Evolutionary conservation across 2,888 invertebrate species (phyloP).

Genomic region (Coleophora deauratella): DNA sequence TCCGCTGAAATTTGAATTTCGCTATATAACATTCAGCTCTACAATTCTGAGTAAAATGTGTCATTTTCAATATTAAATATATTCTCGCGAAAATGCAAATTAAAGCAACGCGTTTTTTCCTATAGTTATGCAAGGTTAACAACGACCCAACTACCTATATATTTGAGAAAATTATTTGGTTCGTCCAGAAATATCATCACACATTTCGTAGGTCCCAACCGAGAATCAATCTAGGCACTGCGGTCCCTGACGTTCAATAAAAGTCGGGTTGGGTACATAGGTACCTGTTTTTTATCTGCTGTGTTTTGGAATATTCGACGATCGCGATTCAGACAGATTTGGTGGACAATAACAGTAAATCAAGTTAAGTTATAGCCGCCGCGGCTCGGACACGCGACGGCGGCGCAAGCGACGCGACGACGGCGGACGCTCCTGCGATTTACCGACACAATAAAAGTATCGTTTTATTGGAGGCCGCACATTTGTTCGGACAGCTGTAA

Average conservation of each 20-base stretch:
- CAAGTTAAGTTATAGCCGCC: constrained; percentile 41
- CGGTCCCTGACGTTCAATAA: no score
- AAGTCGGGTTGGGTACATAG: no score
- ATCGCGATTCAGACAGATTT: constrained; percentile 24
- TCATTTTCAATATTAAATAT: no score
- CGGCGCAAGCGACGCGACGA: constrained; percentile 39
- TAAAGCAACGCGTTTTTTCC: no score
- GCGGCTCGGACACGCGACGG: constrained; percentile 33
- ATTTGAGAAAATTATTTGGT: no score
- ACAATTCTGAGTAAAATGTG: not conserved
- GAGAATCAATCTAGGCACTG: no score
- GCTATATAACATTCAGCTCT: not conserved
- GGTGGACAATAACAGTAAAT: constrained; percentile 49
- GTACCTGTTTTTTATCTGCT: no score
- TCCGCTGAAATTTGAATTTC: constrained; percentile 1
- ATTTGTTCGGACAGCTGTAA: constrained; percentile 68
- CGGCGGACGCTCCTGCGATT: constrained; percentile 43
- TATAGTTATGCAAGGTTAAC: no score
- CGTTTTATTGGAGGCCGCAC: constrained; percentile 64
- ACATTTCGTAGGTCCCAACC: no score
- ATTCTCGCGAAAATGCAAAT: no score
- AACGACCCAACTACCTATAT: no score
- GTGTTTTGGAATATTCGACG: not conserved
- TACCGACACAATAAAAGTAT: constrained; percentile 67
- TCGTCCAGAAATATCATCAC: no score